Base-by-base conservation (phyloP, 2,888 invertebrate species). In the Hyposoter dolosus region DNA sequence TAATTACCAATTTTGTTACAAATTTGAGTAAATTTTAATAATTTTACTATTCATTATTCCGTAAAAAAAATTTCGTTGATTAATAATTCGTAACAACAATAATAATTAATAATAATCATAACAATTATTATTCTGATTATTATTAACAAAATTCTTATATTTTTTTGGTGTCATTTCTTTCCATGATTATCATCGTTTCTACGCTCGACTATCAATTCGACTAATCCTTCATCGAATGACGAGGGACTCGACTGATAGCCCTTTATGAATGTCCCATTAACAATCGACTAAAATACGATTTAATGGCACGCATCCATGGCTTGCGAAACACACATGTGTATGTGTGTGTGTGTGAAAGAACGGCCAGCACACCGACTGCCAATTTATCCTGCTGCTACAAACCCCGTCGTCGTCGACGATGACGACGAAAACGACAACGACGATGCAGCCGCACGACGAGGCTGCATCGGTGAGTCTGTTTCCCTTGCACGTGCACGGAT, bases 381-480 rank as follows among this genome's bases (percentile, higher is more conserved):
- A 65, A 50, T 19, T 63, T 35, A 72, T 65, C 65, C 56, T 17
- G n/a, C 32, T 32, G 45, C 28, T 15, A n/a, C 45, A 47, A n/a
- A 45, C 47, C 9, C 56, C 75, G 17, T 82, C 65, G 45, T 35
- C 74, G 45, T 19, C 78, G 60, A 47, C 68, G n/a, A 43, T 60
- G 78, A 47, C 56, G 50, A 40, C 69, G 76, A 76, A 69, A 63
- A 28, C 63, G 47, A 15, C 76, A 40, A 35, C 82, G 56, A 60
- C 69, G 82, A 43, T 40, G 40, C 40, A 40, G 40, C 40, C 40
- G 40, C 40, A 40, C 76, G 76, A 76, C 40, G 74, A 23, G 60
- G 28, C 17, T 80, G 63, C 65, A 78, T 83, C 78, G 32, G 66
- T 68, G 63, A 32, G 71, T 45, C 78, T 83, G 83, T 47, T 53